Base-by-base conservation (phyloP, 92 coral and sea anemone genomes). In the Paramuricea clavata region DNA sequence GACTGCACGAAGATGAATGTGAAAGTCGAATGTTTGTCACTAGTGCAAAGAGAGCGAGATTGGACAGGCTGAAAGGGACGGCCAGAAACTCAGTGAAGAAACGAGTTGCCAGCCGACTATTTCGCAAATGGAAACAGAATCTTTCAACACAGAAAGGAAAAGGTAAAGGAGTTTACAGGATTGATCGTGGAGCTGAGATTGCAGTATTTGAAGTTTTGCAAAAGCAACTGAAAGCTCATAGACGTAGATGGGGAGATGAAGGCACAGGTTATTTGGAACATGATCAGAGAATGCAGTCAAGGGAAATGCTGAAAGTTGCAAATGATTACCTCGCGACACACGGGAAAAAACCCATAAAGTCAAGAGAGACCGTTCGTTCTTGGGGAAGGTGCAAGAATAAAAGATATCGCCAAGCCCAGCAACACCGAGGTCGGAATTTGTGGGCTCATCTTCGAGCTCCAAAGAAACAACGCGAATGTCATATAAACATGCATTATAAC, bases 141-240 rank as follows among this genome's bases (percentile, higher is more conserved):
- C 86, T 87, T 13, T 0, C 5, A 64, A 71, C 92, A 26, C 92
- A 89, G 74, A 83, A 83, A 74, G 85, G 92, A 43, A 83, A 89
- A 68, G 59, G 67, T 12, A 86, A 39, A 67, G 85, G 90, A n/a
- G n/a, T n/a, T n/a, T n/a, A n/a, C n/a, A n/a, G n/a, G n/a, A n/a
- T n/a, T n/a, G n/a, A n/a, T n/a, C n/a, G n/a, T n/a, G n/a, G n/a
- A n/a, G n/a, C n/a, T n/a, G n/a, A n/a, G n/a, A n/a, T n/a, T n/a
- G n/a, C n/a, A n/a, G n/a, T n/a, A n/a, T n/a, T n/a, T n/a, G n/a
- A n/a, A n/a, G n/a, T n/a, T n/a, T n/a, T n/a, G n/a, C n/a, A n/a
- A n/a, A n/a, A n/a, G n/a, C n/a, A n/a, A n/a, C n/a, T n/a, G n/a
- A n/a, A n/a, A n/a, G n/a, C n/a, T n/a, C n/a, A n/a, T n/a, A n/a